Base-by-base conservation (phyloP, 1,140 invertebrate genomes). In the Magallana gigas region DNA sequence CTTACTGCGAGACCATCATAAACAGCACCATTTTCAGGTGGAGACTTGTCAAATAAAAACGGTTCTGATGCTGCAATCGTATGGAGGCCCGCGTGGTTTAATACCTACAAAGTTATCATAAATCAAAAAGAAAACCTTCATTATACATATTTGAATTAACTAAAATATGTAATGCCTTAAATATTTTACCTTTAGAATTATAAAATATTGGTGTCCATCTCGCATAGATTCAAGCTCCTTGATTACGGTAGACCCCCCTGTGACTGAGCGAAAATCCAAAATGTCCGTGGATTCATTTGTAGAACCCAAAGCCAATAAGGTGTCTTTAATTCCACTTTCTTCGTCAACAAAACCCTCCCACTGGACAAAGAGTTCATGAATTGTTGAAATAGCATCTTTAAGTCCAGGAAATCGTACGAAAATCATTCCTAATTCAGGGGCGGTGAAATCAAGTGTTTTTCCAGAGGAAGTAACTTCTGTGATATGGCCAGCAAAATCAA, bases 271-370 rank as follows among this genome's bases (percentile, higher is more conserved):
- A 62, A 83, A 89, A 29, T 81, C 83, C 14, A 87, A 56, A 59
- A 90, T 83, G 59, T 90, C 89, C 23, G 84, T 84, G 48, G 68
- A 59, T 57, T 48, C 71, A 62, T 36, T 48, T n/a, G 57, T 59
- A 12, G 68, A 76, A 57, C 87, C 87, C 23, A 64, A 29, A n/a
- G 68, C 84, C 1, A 88, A 58, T 57, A 18, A 56, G 18, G 85
- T 85, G 1, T 85, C 23, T 59, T 81, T 85, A 8, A 88, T 56
- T 64, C 87, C 87, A 64, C 87, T 88, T 56, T 88, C 87, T 2
- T 23, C 9, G 57, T 88, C 87, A 57, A 84, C 29, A 71, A 90
- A 91, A 1, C 90, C 91, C 9, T 84, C 60, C 91, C 91, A 91
- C 56, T 88, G 57, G 29, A 89, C 88, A 29, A 71, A 36, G 48